Base-by-base conservation (phyloP, 2,888 invertebrate species). In the Parnassius apollo region DNA sequence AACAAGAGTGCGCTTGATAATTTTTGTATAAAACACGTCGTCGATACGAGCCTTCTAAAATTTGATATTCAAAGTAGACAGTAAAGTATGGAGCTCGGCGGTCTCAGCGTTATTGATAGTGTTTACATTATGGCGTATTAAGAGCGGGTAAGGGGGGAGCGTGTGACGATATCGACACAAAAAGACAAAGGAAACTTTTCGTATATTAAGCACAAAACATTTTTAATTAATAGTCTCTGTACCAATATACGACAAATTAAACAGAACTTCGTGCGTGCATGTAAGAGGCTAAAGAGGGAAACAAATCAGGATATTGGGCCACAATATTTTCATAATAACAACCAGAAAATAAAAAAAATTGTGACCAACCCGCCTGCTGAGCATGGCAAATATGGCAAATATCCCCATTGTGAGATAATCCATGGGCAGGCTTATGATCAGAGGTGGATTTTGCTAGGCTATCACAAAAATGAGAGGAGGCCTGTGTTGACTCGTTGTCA, bases 1-100 rank as follows among this genome's bases (percentile, higher is more conserved):
- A 9, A 53, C 53, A 53, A 42, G 35, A n/a, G 35, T 35, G 55
- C 18, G 44, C 55, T 45, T 13, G 45, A 35, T 55, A 45, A 55
- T 18, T 55, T 44, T 49, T 49, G 49, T 49, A 49, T 49, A 49
- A 49, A 49, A 49, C 49, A 13, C 49, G 44, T 55, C 11, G 13
- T 44, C 18, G 44, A 44, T 44, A 42, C 55, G 56, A 46, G 49
- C 56, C 56, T 56, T 56, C 57, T 35, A 50, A 57, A 50, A 57
- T 57, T 57, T 57, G 42, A 57, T 57, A 57, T 57, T 57, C 57
- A 57, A 57, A 57, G 57, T 57, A 57, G 57, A 57, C 50, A 50
- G 57, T 57, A 50, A 57, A 50, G 49, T 57, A 57, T 57, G 49
- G 13, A 49, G 57, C 35, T 18, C 49, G 50, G 57, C 57, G 8